Conservation (phyloP, 2,888 invertebrate species). For the Hypselothyrea guttata region DNA sequence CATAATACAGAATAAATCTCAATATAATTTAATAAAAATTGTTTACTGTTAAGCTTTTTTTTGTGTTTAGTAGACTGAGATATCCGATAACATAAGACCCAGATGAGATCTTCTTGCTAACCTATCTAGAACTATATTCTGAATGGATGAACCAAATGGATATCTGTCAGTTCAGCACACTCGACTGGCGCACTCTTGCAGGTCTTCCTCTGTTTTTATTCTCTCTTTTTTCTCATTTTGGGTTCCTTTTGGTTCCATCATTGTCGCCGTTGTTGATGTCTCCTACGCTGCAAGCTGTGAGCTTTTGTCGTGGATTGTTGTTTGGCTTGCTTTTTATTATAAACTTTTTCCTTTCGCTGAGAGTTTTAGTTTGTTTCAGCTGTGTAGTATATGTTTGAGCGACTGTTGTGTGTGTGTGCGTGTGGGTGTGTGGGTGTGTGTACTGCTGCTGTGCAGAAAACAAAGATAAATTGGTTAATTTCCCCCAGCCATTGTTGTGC, state of each 20-base stretch:
- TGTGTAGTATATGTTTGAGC: slow-evolving; percentile 7
- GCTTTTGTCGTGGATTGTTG: slow-evolving; percentile 55
- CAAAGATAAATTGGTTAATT: slow-evolving; percentile 82
- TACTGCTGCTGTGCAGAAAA: slow-evolving; percentile 70
- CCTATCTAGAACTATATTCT: too few relatives aligned
- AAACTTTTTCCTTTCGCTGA: slow-evolving; percentile 54
- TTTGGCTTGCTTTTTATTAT: slow-evolving; percentile 56
- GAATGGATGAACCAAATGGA: too few relatives aligned
- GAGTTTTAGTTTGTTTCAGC: slow-evolving; percentile 22
- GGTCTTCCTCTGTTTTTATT: slow-evolving; percentile 20
- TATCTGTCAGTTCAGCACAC: too few relatives aligned
- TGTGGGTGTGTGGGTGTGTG: slow-evolving; percentile 1
- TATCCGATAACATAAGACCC: too few relatives aligned
- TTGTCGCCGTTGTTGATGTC: slow-evolving; percentile 65
- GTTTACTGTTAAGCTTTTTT: too few relatives aligned
- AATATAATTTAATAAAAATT: too few relatives aligned
- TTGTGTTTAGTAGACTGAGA: too few relatives aligned
- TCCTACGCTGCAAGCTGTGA: slow-evolving; percentile 42
- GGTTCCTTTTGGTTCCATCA: slow-evolving; percentile 48
- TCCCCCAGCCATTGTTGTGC: slow-evolving; percentile 80
- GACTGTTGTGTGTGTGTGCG: too few relatives aligned
- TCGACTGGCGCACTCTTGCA: background rate
- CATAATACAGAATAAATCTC: too few relatives aligned
- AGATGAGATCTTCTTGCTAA: too few relatives aligned
- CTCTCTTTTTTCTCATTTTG: slow-evolving; percentile 29